A percentile compares a stretch with the other conserved stretches of the same genome.
These are phyloP conservation scores for Palythoa grandis DNA, from an alignment of 92 coral and sea anemone species.

Conservation along the genomic window DNA sequence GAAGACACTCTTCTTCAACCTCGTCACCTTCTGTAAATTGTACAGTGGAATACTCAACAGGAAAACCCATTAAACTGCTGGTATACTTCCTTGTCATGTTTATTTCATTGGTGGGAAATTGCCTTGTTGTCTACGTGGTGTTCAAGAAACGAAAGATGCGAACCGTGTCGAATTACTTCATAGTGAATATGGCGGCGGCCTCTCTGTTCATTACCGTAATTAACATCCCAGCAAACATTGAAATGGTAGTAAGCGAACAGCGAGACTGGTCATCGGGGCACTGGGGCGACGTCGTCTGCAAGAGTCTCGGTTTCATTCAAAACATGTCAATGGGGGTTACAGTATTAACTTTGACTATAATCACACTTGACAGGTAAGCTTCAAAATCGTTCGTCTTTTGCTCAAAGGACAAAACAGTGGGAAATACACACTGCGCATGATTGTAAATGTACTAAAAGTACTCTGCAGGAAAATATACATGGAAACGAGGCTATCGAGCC, in stretches of 20 bases:
- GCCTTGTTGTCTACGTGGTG: constrained; percentile 36
- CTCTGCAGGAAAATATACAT: too few species aligned
- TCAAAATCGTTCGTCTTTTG: too few species aligned
- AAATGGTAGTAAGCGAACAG: constrained; percentile 33
- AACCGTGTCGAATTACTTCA: constrained; percentile 29
- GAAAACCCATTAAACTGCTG: constrained; percentile 34
- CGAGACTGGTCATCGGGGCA: constrained; percentile 35
- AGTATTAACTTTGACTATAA: constrained; percentile 19
- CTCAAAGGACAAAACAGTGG: too few species aligned
- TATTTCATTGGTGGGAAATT: constrained; percentile 33
- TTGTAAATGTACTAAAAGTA: too few species aligned
- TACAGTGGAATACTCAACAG: background rate
- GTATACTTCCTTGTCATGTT: constrained; percentile 20
- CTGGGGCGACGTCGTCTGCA: constrained; percentile 43
- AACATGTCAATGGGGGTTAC: constrained; percentile 32
- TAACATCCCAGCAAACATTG: constrained; percentile 38
- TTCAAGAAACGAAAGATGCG: constrained; percentile 45
- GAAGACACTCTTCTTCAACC: background rate
- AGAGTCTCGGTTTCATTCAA: constrained; percentile 29
- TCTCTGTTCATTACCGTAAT: constrained; percentile 20
- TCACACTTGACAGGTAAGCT: constrained; percentile 35
- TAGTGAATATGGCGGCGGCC: constrained; percentile 39
- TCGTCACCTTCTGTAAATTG: background rate
- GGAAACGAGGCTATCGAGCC: too few species aligned
- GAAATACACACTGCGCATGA: too few species aligned